Conservation (phyloP, 1,140 invertebrate species). For the Anagrus nilaparvatae region DNA sequence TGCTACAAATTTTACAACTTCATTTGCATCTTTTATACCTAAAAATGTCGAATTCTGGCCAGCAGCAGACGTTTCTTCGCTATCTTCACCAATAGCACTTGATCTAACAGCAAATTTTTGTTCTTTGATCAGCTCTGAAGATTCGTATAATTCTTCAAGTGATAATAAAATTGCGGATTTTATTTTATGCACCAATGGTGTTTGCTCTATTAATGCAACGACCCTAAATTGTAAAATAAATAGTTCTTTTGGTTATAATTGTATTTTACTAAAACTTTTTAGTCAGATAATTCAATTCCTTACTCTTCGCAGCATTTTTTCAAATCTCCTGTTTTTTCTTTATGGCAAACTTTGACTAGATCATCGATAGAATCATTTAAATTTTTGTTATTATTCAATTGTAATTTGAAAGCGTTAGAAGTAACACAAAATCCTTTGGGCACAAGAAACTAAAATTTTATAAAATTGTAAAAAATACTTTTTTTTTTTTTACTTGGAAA, state of each 20-base stretch:
- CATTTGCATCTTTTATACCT: constrained; percentile 45
- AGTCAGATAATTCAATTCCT: background rate
- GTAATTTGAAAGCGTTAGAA: constrained; percentile 43
- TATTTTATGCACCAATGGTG: constrained; percentile 20
- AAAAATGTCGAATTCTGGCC: constrained; percentile 75
- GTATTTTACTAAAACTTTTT: too few species aligned
- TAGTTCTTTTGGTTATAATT: background rate
- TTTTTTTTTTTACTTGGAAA: background rate
- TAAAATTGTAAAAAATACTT: constrained; percentile 9
- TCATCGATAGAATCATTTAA: constrained; percentile 20
- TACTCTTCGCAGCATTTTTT: constrained; percentile 17
- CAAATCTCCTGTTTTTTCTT: constrained; percentile 11
- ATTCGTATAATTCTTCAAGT: constrained; percentile 35
- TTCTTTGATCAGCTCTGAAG: constrained; percentile 24
- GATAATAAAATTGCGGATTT: constrained; percentile 30
- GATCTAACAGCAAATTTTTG: constrained; percentile 41
- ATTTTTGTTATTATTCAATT: constrained; percentile 32
- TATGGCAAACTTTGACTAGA: constrained; percentile 14
- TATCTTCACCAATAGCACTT: constrained; percentile 66
- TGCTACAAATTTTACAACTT: constrained; percentile 49
- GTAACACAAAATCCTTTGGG: constrained; percentile 54
- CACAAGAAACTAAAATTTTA: constrained; percentile 33
- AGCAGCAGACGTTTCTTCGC: constrained; percentile 66
- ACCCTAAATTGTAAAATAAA: constrained; percentile 20
- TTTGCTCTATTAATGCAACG: constrained; percentile 18